Conservation (phyloP, 2,113 vertebrate species). For the Gallinago paraguaiae region DNA sequence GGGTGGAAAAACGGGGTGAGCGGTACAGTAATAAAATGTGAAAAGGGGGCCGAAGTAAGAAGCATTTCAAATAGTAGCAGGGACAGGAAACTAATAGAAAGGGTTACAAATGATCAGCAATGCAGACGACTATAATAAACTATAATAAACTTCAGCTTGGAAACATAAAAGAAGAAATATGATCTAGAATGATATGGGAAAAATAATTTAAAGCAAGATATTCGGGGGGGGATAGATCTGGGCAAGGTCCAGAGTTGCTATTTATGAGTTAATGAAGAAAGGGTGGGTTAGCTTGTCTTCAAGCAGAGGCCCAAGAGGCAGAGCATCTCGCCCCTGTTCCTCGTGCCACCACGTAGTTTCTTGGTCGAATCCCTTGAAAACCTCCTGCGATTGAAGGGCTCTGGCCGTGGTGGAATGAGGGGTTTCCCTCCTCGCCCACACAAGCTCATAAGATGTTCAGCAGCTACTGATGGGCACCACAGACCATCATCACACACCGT, state of each 20-base stretch:
- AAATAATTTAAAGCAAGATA: constrained; percentile 34
- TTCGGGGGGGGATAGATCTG: not conserved
- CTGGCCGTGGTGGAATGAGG: not conserved
- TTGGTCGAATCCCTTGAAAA: not conserved
- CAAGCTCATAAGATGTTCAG: not conserved
- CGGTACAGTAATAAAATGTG: not conserved
- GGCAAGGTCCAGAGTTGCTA: not conserved
- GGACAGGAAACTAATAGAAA: constrained; percentile 3
- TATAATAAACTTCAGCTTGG: constrained; percentile 26
- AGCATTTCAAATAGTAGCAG: not conserved
- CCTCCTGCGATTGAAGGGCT: not conserved
- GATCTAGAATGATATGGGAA: not conserved
- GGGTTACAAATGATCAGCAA: not conserved
- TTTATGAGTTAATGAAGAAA: constrained; percentile 3
- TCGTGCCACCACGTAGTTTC: accelerated
- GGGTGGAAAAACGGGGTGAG: not conserved
- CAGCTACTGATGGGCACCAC: not conserved
- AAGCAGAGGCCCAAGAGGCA: not conserved
- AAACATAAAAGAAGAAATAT: constrained; percentile 32
- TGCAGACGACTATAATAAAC: not conserved
- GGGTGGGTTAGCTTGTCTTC: not conserved
- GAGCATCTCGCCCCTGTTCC: not conserved
- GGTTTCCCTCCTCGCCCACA: not conserved
- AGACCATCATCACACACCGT: not conserved
- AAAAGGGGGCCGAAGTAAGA: not conserved